Conservation (phyloP, 1,140 invertebrate genomes). For the Macrocentrus cingulum region DNA sequence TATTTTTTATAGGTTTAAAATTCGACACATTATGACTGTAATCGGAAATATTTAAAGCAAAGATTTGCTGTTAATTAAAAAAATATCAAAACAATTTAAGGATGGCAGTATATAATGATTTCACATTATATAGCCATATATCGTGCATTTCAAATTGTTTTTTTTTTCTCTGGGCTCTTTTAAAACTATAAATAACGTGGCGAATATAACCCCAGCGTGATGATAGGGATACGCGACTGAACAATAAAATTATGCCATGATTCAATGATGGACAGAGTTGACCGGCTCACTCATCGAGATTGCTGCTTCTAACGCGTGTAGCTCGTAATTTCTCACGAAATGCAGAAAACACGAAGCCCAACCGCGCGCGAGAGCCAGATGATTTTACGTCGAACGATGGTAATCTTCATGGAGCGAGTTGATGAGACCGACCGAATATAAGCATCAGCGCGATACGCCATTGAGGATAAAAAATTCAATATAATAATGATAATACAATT, state of each 20-base stretch:
- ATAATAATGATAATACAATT: slow-evolving; percentile 46
- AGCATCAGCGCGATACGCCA: background rate
- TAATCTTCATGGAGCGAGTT: slow-evolving; percentile 9
- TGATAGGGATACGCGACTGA: background rate
- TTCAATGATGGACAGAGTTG: background rate
- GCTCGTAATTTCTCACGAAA: slow-evolving; percentile 25
- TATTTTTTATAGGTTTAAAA: too few relatives aligned
- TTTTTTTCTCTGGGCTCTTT: too few relatives aligned
- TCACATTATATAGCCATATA: too few relatives aligned
- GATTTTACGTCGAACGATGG: slow-evolving; percentile 9
- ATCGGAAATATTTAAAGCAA: too few relatives aligned
- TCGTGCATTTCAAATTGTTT: too few relatives aligned
- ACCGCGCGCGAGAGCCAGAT: background rate
- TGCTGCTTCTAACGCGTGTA: background rate
- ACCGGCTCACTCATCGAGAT: background rate
- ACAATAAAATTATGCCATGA: background rate
- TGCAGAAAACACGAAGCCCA: slow-evolving; percentile 3
- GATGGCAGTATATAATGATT: too few relatives aligned
- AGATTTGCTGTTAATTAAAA: too few relatives aligned
- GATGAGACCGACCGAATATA: slow-evolving; percentile 9
- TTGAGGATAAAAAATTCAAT: slow-evolving; percentile 26
- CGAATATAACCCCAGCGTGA: too few relatives aligned
- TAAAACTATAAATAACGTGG: too few relatives aligned
- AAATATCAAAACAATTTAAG: too few relatives aligned
- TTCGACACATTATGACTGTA: too few relatives aligned